phyloP scores from a whole-genome alignment of 2,113 vertebrate species.

The Macquaria australasica region DNA sequence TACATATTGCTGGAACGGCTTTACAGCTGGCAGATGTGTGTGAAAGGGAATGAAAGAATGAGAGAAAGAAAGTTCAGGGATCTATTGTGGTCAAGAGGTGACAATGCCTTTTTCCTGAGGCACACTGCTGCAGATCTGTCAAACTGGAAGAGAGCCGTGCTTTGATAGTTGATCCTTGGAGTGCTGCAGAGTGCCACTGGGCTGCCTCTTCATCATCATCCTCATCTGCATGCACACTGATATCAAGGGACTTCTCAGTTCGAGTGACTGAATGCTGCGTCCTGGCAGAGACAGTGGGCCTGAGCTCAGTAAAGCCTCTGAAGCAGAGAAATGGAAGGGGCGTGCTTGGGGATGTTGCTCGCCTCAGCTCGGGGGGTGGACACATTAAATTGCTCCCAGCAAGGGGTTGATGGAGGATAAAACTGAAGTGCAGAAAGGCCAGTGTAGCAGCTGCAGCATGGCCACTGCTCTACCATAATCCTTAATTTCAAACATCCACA shows the following conservation, averaged over 20 bases:
- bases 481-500: conserved; percentile 13
- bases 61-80: conserved; percentile 1
- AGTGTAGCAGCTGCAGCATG: background rate
- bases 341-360: background rate
- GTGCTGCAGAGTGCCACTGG: background rate
- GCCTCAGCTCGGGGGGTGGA: background rate
- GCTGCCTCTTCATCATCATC: conserved; percentile 10
- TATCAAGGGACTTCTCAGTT: background rate
- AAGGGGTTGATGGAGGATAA: background rate
- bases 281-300: conserved; percentile 4
- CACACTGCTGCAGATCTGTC: background rate
- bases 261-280: background rate
- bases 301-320: conserved; percentile 15
- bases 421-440: background rate
- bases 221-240: conserved; percentile 9
- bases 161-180: background rate
- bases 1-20: background rate
- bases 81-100: conserved; percentile 13
- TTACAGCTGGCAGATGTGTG: background rate
- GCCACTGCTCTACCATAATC: background rate
- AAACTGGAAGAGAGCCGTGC: background rate
- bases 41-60: background rate
- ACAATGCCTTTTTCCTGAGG: background rate
- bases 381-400: conserved; percentile 21
- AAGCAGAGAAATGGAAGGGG: background rate